These are phyloP conservation scores for Phengaris arion DNA, from an alignment of 2,888 invertebrate species.

Conservation along the genomic window DNA sequence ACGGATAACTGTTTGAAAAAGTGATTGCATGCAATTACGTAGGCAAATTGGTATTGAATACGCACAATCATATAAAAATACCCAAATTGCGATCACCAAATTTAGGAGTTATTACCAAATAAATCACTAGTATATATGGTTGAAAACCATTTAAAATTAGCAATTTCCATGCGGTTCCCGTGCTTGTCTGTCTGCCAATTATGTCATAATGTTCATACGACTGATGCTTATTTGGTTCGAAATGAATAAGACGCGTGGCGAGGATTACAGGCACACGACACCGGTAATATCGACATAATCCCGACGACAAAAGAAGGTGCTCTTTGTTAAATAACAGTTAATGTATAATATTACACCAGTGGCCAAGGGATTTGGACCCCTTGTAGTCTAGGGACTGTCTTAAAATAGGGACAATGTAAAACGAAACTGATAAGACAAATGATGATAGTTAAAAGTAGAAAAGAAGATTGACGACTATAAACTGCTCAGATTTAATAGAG, in stretches of 20 bases:
- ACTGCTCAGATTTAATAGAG: background rate
- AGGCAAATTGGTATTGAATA: conserved; percentile 3
- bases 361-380: background rate
- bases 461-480: background rate
- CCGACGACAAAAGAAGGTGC: conserved; percentile 28
- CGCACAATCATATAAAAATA: background rate
- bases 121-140: background rate
- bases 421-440: background rate
- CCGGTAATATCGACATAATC: conserved; percentile 45
- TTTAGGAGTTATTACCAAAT: background rate
- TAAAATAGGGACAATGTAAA: background rate
- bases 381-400: background rate
- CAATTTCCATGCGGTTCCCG: conserved; percentile 9
- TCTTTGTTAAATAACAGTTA: conserved; percentile 21
- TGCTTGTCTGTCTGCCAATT: conserved; percentile 50
- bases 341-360: conserved; percentile 11
- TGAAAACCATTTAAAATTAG: background rate
- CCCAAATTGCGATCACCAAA: background rate
- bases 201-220: conserved; percentile 55
- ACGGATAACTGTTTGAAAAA: conserved; percentile 12
- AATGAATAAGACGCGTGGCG: conserved; percentile 72
- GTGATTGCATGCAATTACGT: conserved; percentile 11
- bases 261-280: conserved; percentile 60
- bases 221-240: conserved; percentile 71
- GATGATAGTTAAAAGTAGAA: background rate